phyloP scores from a whole-genome alignment of 1,140 invertebrate genomes.

The Drosophila bipectinata region DNA sequence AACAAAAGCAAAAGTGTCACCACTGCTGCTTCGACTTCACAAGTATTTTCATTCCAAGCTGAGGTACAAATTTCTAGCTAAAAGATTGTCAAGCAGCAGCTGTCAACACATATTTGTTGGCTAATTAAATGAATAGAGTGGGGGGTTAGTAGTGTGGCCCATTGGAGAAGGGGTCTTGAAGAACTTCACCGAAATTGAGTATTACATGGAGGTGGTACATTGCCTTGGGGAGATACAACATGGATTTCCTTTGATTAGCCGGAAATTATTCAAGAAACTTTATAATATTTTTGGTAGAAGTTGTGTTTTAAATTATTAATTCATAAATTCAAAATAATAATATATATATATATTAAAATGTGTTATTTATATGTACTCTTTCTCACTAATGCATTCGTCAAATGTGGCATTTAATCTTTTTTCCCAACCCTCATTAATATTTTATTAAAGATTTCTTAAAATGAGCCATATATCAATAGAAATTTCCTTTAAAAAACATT shows the following conservation, averaged over 20 bases:
- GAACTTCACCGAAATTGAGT: constrained; percentile 33
- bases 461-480: too few species aligned
- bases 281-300: too few species aligned
- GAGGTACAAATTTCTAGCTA: constrained; percentile 63
- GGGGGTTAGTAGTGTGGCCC: neutral
- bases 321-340: too few species aligned
- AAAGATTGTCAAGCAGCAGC: constrained; percentile 63
- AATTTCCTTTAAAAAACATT: too few species aligned
- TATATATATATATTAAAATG: too few species aligned
- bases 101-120: constrained; percentile 44
- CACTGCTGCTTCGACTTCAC: constrained; percentile 14
- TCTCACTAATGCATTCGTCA: too few species aligned
- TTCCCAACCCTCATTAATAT: too few species aligned
- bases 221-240: constrained; percentile 32
- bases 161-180: neutral
- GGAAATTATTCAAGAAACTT: too few species aligned
- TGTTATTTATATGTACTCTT: too few species aligned
- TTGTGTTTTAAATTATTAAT: too few species aligned
- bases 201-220: constrained; percentile 19
- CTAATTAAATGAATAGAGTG: constrained; percentile 38
- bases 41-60: constrained; percentile 53
- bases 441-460: too few species aligned
- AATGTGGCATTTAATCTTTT: too few species aligned
- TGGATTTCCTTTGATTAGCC: constrained; percentile 24
- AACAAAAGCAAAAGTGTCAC: constrained; percentile 76